These are phyloP conservation scores for Psettodes erumei DNA, from an alignment of 2,113 vertebrate genomes.

Conservation along the genomic window DNA sequence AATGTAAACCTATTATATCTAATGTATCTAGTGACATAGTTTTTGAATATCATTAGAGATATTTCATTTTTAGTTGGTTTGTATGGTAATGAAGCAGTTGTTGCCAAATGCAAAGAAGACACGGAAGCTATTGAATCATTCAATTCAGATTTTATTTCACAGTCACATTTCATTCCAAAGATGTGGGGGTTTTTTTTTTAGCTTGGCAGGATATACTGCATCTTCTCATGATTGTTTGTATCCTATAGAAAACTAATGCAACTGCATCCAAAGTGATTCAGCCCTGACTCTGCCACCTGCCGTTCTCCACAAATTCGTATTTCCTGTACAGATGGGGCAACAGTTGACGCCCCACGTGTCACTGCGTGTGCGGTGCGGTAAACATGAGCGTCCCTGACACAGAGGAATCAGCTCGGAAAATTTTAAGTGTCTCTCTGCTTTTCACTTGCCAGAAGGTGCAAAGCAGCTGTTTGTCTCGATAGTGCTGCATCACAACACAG, in stretches of 20 bases:
- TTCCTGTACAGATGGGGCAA: slow-evolving; percentile 28
- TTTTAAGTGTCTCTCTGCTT: not conserved
- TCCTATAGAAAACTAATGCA: not conserved
- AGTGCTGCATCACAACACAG: not conserved
- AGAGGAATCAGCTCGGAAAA: slow-evolving; percentile 7
- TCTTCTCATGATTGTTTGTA: slow-evolving; percentile 8
- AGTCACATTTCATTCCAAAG: not conserved
- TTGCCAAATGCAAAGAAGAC: slow-evolving; percentile 11
- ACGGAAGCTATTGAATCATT: not conserved
- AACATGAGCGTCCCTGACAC: slow-evolving; percentile 21
- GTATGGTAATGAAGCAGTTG: slow-evolving; percentile 12
- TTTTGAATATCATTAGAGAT: not conserved
- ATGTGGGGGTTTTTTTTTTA: not conserved
- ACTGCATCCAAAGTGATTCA: not conserved
- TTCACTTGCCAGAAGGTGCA: slow-evolving; percentile 21
- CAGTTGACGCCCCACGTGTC: not conserved
- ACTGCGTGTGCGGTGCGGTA: not conserved
- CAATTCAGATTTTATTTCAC: not conserved
- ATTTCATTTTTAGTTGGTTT: slow-evolving; percentile 4
- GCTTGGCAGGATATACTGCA: not conserved
- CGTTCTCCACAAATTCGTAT: slow-evolving; percentile 17
- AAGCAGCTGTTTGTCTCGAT: slow-evolving; percentile 6
- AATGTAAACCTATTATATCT: slow-evolving; percentile 24
- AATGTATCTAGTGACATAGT: not conserved
- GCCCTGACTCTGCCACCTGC: not conserved